These are phyloP conservation scores for Aegithalos caudatus DNA, from an alignment of 2,113 vertebrate species.

Conservation along the genomic window DNA sequence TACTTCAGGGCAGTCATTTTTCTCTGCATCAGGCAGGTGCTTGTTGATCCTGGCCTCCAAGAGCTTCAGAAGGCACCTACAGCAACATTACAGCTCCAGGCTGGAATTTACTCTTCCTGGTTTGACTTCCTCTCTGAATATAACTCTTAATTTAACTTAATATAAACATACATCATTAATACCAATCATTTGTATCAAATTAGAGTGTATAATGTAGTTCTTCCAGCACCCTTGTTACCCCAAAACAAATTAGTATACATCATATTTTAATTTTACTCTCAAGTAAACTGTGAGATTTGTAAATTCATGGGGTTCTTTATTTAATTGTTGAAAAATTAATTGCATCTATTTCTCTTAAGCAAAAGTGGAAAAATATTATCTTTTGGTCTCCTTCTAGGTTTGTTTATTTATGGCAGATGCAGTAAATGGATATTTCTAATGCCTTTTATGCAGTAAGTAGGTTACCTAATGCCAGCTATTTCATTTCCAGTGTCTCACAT, in stretches of 20 bases:
- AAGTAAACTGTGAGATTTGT: background rate
- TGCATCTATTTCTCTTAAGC: background rate
- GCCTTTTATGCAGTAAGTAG: background rate
- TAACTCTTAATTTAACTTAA: background rate
- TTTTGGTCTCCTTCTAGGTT: background rate
- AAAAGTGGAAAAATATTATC: background rate
- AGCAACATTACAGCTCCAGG: background rate
- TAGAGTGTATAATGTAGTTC: background rate
- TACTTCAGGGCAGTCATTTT: background rate
- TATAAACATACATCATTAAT: background rate
- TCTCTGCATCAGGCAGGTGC: background rate
- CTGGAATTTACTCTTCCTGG: background rate
- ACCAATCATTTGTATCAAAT: background rate
- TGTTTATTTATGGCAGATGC: background rate
- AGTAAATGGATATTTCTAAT: background rate
- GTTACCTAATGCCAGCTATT: background rate
- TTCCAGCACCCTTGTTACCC: accelerated
- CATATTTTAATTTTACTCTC: background rate
- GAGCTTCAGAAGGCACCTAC: background rate
- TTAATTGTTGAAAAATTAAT: background rate
- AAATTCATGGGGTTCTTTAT: background rate
- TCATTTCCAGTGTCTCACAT: background rate
- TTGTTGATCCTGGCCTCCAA: background rate
- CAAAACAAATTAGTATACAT: background rate
- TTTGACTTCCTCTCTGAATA: background rate